Percentiles rank a stretch among this genome's conserved stretches.
Evolutionary conservation across 2,888 invertebrate species (phyloP).

Genomic region (Synergus umbraculus): DNA sequence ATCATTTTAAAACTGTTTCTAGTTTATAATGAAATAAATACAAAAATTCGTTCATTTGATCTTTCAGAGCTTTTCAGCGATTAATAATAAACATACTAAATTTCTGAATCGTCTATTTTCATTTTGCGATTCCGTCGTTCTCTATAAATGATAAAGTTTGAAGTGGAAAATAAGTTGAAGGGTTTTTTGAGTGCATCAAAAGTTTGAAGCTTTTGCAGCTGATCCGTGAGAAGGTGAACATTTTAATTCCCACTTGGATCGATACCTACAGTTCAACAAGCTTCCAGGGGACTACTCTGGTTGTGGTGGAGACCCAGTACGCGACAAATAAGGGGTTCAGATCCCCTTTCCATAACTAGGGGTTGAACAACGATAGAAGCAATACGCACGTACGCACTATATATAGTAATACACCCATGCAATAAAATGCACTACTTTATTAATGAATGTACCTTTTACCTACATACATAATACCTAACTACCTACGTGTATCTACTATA

Average conservation of each 20-base stretch:
- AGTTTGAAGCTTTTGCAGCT: conserved; percentile 32
- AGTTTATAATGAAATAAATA: no score
- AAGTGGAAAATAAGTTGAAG: background rate
- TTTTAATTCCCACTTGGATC: conserved; percentile 38
- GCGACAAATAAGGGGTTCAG: conserved; percentile 24
- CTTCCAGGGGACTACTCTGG: conserved; percentile 14
- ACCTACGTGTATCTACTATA: no score
- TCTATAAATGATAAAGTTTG: conserved; percentile 25
- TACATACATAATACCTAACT: background rate
- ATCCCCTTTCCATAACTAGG: background rate
- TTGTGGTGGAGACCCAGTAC: conserved; percentile 19
- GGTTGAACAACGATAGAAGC: conserved; percentile 9
- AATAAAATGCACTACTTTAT: background rate
- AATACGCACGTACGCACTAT: background rate
- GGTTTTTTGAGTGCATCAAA: conserved; percentile 30
- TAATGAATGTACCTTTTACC: no score
- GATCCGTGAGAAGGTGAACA: conserved; percentile 39
- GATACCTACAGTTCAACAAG: conserved; percentile 2
- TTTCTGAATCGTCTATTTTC: background rate
- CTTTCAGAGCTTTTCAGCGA: no score
- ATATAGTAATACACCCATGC: background rate
- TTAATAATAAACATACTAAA: background rate
- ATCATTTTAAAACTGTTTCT: no score
- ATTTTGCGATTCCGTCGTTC: conserved; percentile 2
- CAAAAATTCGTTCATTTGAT: background rate